Conservation (phyloP, 1,140 invertebrate species). For the Drosophila neocordata region DNA sequence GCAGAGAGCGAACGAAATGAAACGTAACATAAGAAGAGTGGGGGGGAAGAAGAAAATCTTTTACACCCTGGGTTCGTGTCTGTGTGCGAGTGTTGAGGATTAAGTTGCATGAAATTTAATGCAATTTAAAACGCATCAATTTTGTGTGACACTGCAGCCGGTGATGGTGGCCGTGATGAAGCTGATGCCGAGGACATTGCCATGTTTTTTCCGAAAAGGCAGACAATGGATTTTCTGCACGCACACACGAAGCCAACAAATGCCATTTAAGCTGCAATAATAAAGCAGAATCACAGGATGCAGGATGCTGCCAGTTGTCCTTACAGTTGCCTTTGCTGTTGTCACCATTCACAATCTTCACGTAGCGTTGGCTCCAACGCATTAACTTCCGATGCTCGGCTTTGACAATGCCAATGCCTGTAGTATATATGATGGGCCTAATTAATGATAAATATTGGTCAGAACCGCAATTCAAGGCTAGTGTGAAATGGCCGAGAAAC, state of each 20-base stretch:
- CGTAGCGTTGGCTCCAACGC: constrained; percentile 9
- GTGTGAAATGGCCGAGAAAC: constrained; percentile 11
- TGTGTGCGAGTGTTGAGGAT: constrained; percentile 43
- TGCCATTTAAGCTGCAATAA: constrained; percentile 66
- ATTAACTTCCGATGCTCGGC: constrained; percentile 41
- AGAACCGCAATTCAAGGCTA: constrained; percentile 4
- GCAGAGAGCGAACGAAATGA: constrained; percentile 22
- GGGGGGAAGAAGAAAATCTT: constrained; percentile 13
- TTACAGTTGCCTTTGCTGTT: constrained; percentile 18
- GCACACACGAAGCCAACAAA: constrained; percentile 27
- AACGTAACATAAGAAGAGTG: too few relatives aligned
- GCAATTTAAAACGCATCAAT: constrained; percentile 72
- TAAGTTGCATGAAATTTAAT: constrained; percentile 62
- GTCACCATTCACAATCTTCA: constrained; percentile 17
- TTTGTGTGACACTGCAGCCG: constrained; percentile 36
- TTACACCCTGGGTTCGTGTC: constrained; percentile 33
- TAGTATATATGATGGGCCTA: constrained; percentile 47
- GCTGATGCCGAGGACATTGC: constrained; percentile 6
- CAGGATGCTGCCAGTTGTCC: constrained; percentile 28
- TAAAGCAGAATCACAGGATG: constrained; percentile 49
- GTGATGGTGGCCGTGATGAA: background rate
- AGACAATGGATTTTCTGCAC: constrained; percentile 42
- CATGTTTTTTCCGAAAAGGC: constrained; percentile 38
- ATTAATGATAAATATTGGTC: constrained; percentile 74
- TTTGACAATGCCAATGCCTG: constrained; percentile 24